These are phyloP conservation scores for Haliclona indistincta DNA, from an alignment of 37 sponge, comb jelly and placozoan species.

Conservation along the genomic window DNA sequence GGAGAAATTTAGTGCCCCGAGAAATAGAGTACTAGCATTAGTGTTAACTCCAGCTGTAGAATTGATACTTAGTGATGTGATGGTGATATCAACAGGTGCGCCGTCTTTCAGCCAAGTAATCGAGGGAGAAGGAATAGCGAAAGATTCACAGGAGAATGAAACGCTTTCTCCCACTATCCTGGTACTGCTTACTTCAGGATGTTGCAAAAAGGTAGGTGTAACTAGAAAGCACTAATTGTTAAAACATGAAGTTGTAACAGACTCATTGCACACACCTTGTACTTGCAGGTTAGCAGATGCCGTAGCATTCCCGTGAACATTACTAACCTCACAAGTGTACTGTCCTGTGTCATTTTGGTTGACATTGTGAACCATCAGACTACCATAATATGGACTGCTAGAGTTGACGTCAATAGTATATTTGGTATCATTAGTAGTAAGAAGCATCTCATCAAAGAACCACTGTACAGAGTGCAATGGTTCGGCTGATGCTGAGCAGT, in stretches of 20 bases:
- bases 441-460: not conserved
- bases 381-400: too few relatives aligned
- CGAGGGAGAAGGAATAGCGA: slow-evolving; percentile 18
- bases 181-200: not conserved
- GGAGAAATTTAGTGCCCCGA: not conserved
- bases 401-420: too few relatives aligned
- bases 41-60: not conserved
- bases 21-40: not conserved
- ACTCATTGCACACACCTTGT: too few relatives aligned
- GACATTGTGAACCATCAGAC: too few relatives aligned
- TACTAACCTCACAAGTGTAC: too few relatives aligned
- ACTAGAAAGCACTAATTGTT: too few relatives aligned
- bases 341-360: too few relatives aligned
- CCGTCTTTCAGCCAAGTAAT: slow-evolving; percentile 31
- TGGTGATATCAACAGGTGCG: not conserved
- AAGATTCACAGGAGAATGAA: slow-evolving; percentile 18
- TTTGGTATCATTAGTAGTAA: too few relatives aligned
- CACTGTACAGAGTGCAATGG: not conserved
- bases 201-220: not conserved
- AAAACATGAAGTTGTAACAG: too few relatives aligned
- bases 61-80: not conserved
- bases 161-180: not conserved
- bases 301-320: too few relatives aligned
- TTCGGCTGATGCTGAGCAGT: not conserved
- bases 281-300: too few relatives aligned